Evolutionary conservation across 2,888 invertebrate genomes (phyloP), one percentile per base, ranked within the genome.

Genomic region (Gymnosoma rotundatum): DNA sequence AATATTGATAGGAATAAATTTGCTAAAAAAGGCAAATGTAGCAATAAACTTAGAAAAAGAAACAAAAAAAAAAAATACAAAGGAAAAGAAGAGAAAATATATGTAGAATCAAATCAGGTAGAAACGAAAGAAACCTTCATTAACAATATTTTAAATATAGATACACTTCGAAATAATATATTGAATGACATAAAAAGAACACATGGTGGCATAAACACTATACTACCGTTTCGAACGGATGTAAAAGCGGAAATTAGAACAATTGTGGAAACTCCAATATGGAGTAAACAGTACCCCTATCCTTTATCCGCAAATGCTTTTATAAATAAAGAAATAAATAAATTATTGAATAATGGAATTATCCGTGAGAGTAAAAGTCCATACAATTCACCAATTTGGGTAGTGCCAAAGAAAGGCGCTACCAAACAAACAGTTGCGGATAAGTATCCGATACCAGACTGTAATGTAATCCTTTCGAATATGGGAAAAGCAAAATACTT

Each of bases 231-330:
- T 61, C n/a, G 72, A 16, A 86, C 78, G 52, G 78, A 86, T 56
- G 58, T 86, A 21, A 81, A 36, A 25, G 83, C 75, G n/a, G 73
- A 82, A 69, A 83, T 86, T 32, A 21, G 76, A 42, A 85, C 76
- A 54, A n/a, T n/a, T n/a, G n/a, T n/a, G n/a, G n/a, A n/a, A n/a
- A n/a, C n/a, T n/a, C n/a, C n/a, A n/a, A 73, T 83, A 58, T 83
- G 73, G 52, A 83, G 63, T 38, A 80, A 69, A 48, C 78, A 84
- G 69, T 83, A 86, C 54, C 67, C 83, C 3, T 81, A 83, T 45
- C 83, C 25, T 25, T 25, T 25, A 2, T 25, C 25, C 82, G 38
- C 38, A 38, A 38, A 38, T 38, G 38, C 38, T 9, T 38, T 38
- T 38, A 38, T 38, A 10, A 38, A 38, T 10, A 38, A 38, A 10